These are phyloP conservation scores for Camelus bactrianus DNA, from an alignment of 2,113 vertebrate species.

Conservation along the genomic window DNA sequence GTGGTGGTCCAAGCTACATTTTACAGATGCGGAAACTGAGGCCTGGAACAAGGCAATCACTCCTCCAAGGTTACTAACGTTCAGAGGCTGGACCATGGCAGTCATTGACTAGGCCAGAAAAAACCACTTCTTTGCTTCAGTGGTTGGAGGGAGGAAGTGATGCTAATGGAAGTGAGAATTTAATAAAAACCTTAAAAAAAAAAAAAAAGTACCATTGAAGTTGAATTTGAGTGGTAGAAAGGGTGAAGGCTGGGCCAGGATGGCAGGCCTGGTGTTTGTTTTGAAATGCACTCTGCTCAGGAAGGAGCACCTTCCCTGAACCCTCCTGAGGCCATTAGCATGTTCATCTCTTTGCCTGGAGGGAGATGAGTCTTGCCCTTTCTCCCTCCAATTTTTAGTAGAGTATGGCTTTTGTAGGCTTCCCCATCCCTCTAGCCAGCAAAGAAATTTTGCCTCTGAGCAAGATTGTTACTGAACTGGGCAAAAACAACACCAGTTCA, in stretches of 20 bases:
- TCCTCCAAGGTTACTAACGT: not conserved
- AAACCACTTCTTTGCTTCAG: conserved; percentile 18
- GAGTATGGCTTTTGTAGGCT: not conserved
- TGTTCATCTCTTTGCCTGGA: not conserved
- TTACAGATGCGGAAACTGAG: conserved; percentile 31
- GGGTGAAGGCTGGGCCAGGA: not conserved
- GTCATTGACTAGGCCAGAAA: conserved; percentile 47
- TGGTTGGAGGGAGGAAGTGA: conserved; percentile 65
- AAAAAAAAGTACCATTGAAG: not conserved
- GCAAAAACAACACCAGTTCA: not conserved
- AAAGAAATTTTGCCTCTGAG: conserved; percentile 13
- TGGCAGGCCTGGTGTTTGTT: not conserved
- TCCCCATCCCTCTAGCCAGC: not conserved
- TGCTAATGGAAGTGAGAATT: not conserved
- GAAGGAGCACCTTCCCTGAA: not conserved
- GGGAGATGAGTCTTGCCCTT: not conserved
- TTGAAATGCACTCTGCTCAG: not conserved
- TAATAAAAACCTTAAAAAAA: not conserved
- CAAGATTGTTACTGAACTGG: not conserved
- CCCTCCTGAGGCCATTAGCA: not conserved
- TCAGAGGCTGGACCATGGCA: not conserved
- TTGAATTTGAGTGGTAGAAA: not conserved
- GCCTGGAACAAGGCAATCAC: not conserved
- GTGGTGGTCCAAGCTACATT: not conserved
- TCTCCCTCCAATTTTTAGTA: not conserved